Conservation (phyloP, 2,888 invertebrate species). For the Thumatha senex region DNA sequence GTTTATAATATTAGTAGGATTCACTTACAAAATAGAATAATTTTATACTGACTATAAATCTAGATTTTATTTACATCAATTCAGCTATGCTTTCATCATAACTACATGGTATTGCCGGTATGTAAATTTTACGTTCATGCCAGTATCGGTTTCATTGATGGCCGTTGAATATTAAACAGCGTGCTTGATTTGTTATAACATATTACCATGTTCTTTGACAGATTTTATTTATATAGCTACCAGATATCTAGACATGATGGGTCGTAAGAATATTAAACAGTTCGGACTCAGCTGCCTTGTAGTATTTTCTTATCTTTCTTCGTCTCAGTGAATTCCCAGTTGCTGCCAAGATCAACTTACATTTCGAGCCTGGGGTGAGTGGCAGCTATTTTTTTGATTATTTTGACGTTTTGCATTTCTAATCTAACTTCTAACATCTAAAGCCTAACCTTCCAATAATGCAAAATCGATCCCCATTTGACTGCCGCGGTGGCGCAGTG, state of each 20-base stretch:
- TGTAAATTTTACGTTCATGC: constrained; percentile 5
- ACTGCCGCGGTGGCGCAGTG: too few species aligned
- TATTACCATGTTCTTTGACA: constrained; percentile 5
- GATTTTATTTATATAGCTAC: constrained; percentile 10
- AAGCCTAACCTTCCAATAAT: too few species aligned
- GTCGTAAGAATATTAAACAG: neutral
- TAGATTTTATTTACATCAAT: neutral
- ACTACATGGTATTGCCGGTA: neutral
- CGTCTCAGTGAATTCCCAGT: too few species aligned
- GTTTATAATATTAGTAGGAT: too few species aligned
- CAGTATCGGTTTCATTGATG: constrained; percentile 3
- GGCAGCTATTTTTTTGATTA: too few species aligned
- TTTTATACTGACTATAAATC: neutral
- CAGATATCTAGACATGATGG: constrained; percentile 3
- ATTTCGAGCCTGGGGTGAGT: too few species aligned
- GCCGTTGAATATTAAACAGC: constrained; percentile 9
- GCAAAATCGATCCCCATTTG: too few species aligned
- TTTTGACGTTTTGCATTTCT: too few species aligned
- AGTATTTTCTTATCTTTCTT: neutral
- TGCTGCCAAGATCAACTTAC: too few species aligned
- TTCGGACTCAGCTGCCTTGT: neutral
- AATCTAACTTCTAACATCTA: too few species aligned
- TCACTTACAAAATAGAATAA: neutral
- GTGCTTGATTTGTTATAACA: constrained; percentile 7
- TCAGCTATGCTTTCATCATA: neutral